Conservation (phyloP, 35 echinoderm and acorn worm species). For the Anneissia japonica region DNA sequence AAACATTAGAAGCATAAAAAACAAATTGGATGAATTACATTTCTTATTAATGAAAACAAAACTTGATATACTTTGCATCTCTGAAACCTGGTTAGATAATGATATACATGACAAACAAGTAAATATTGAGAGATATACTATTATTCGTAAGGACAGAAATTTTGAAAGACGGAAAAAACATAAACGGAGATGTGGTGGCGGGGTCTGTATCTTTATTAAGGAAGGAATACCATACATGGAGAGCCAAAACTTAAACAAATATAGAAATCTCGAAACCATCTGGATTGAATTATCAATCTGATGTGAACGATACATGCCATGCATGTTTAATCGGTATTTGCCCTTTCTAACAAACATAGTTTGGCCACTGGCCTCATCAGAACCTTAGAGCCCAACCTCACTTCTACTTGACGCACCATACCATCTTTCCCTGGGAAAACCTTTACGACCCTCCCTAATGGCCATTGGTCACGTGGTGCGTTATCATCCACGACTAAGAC, state of each 20-base stretch:
- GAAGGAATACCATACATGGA: too few relatives aligned
- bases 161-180: too few relatives aligned
- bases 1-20: background rate
- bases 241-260: too few relatives aligned
- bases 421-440: conserved; percentile 19
- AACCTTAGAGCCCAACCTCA: background rate
- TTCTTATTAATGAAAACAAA: background rate
- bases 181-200: too few relatives aligned
- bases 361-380: conserved; percentile 15
- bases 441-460: background rate
- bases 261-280: too few relatives aligned
- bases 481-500: background rate
- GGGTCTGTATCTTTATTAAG: too few relatives aligned
- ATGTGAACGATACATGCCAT: too few relatives aligned
- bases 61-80: background rate
- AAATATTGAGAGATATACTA: background rate
- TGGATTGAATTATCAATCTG: background rate
- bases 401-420: conserved; percentile 18
- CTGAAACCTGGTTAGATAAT: conserved; percentile 4
- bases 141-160: too few relatives aligned
- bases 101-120: background rate
- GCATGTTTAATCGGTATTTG: too few relatives aligned
- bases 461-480: background rate
- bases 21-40: background rate
- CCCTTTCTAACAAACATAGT: conserved; percentile 13